These are phyloP conservation scores for Gymnoscelis rufifasciata DNA, from an alignment of 2,888 invertebrate species.

Conservation along the genomic window DNA sequence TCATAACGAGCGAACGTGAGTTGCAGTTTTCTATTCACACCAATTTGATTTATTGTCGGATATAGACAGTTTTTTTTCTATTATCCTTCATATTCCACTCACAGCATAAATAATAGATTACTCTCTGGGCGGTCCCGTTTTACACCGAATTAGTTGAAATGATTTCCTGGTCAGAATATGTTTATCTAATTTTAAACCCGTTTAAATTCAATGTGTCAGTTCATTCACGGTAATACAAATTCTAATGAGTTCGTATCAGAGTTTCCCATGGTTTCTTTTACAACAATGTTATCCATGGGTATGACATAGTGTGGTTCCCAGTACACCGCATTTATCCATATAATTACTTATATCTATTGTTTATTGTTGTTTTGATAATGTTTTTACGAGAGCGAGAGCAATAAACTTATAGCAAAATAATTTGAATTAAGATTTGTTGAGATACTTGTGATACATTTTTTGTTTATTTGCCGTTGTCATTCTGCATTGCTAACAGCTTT, in stretches of 20 bases:
- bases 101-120: neutral
- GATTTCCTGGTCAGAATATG: slow-evolving; percentile 15
- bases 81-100: no score
- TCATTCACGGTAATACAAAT: slow-evolving; percentile 34
- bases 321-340: slow-evolving; percentile 23
- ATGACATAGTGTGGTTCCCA: slow-evolving; percentile 31
- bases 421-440: neutral
- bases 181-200: neutral
- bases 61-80: no score
- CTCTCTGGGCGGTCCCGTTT: neutral
- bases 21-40: slow-evolving; percentile 32
- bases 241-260: slow-evolving; percentile 36
- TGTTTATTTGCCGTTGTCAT: no score
- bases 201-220: slow-evolving; percentile 21
- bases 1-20: slow-evolving; percentile 37
- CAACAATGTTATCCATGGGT: slow-evolving; percentile 33
- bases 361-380: slow-evolving; percentile 20
- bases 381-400: slow-evolving; percentile 15
- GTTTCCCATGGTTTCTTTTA: slow-evolving; percentile 41
- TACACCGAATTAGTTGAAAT: neutral
- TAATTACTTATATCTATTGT: slow-evolving; percentile 27
- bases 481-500: no score
- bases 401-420: neutral
- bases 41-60: no score
- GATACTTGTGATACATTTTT: no score